phyloP scores from a whole-genome alignment of 2,797 vertebrate species.

The Pempheris klunzingeri region DNA sequence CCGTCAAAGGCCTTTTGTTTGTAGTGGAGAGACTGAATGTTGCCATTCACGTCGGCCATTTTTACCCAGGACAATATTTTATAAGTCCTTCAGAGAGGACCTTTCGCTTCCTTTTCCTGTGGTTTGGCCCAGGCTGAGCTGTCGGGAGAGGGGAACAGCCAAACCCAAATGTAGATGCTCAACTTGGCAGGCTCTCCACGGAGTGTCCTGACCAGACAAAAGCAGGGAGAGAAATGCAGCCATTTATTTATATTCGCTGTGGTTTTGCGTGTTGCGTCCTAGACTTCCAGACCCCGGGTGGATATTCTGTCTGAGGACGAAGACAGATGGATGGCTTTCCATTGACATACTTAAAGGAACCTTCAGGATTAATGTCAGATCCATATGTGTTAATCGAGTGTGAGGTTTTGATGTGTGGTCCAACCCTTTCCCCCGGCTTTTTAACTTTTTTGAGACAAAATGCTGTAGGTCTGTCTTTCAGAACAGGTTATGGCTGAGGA shows the following conservation, averaged over 20 bases:
- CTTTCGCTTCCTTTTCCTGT: conserved; percentile 88
- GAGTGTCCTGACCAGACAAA: conserved; percentile 85
- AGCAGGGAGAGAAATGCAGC: conserved; percentile 82
- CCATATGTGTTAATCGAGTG: conserved; percentile 80
- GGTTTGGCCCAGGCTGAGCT: conserved; percentile 81
- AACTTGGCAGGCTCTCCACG: conserved; percentile 77
- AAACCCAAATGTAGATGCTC: conserved; percentile 88
- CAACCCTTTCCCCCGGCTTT: conserved; percentile 1
- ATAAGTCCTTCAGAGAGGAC: conserved; percentile 81
- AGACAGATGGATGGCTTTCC: conserved; percentile 83
- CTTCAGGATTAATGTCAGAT: conserved; percentile 80
- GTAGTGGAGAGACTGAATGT: conserved; percentile 74
- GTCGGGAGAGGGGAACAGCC: conserved; percentile 83
- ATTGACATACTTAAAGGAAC: conserved; percentile 76
- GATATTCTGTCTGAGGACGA: conserved; percentile 82
- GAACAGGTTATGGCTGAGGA: conserved; percentile 56
- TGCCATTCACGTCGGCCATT: conserved; percentile 81
- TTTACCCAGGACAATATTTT: conserved; percentile 84
- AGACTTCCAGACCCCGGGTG: conserved; percentile 87
- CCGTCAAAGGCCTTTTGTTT: conserved; percentile 80
- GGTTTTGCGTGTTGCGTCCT: conserved; percentile 85
- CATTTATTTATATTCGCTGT: conserved; percentile 87
- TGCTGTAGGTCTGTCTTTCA: conserved; percentile 59
- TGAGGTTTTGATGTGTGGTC: conserved; percentile 74
- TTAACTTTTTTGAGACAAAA: conserved; percentile 34